These are phyloP conservation scores for Mustela erminea DNA, from an alignment of 2,797 vertebrate species.

Conservation along the genomic window DNA sequence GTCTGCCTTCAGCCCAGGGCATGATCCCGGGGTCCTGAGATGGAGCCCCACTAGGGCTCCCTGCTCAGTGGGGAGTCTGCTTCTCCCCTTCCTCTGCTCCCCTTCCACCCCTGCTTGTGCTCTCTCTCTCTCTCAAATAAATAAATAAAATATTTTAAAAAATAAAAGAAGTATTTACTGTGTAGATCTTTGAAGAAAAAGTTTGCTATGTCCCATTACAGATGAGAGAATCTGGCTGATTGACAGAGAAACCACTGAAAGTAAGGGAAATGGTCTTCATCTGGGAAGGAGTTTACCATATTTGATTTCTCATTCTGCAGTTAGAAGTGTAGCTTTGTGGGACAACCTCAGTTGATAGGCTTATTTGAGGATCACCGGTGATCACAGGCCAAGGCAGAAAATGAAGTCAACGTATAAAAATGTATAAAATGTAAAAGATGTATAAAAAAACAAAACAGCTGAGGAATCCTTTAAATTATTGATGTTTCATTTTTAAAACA, in stretches of 20 bases:
- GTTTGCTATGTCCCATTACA: neutral
- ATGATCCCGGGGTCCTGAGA: too few relatives aligned
- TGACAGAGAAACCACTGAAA: neutral
- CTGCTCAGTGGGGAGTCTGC: too few relatives aligned
- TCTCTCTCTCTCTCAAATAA: too few relatives aligned
- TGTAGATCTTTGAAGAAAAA: constrained; percentile 15
- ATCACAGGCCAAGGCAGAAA: constrained; percentile 70
- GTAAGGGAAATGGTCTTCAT: constrained; percentile 21
- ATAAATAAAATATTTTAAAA: too few relatives aligned
- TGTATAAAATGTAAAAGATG: neutral
- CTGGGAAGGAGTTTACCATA: neutral
- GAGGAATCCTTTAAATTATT: constrained; percentile 75
- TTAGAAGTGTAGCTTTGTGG: constrained; percentile 18
- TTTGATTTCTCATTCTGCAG: constrained; percentile 51
- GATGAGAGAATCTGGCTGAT: neutral
- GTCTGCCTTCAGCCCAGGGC: neutral
- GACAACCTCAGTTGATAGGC: neutral
- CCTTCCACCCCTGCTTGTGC: too few relatives aligned
- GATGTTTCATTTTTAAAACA: constrained; percentile 47
- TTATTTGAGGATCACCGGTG: constrained; percentile 28
- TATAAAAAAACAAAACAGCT: constrained; percentile 57
- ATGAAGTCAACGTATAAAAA: constrained; percentile 13
- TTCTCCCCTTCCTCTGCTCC: too few relatives aligned
- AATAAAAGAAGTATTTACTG: neutral
- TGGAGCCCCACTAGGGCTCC: too few relatives aligned